Conservation (phyloP, 2,888 invertebrate species). For the Carpatolechia fugitivella region DNA sequence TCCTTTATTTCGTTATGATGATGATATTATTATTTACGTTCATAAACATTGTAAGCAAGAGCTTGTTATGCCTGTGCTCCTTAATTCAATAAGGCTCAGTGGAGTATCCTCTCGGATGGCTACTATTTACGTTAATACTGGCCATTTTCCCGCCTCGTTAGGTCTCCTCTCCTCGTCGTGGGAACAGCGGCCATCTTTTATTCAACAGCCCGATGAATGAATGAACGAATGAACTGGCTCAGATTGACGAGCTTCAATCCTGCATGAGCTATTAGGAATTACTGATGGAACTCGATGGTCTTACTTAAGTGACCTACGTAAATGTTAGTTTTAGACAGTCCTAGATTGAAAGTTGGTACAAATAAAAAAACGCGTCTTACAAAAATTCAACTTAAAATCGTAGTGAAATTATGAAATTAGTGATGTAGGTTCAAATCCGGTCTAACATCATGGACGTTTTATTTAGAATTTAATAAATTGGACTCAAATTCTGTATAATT, state of each 20-base stretch:
- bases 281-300: slow-evolving; percentile 7
- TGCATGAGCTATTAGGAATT: slow-evolving; percentile 9
- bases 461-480: too few species aligned
- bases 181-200: slow-evolving; percentile 50
- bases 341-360: too few species aligned
- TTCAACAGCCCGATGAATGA: slow-evolving; percentile 55
- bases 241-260: slow-evolving; percentile 35
- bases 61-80: slow-evolving; percentile 5
- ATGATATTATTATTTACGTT: background rate
- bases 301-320: too few species aligned
- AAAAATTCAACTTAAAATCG: too few species aligned
- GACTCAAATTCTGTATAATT: too few species aligned
- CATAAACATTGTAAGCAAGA: slow-evolving; percentile 11
- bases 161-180: slow-evolving; percentile 46
- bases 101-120: slow-evolving; percentile 32
- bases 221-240: slow-evolving; percentile 41
- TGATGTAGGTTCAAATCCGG: too few species aligned
- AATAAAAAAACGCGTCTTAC: too few species aligned
- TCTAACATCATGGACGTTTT: too few species aligned
- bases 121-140: slow-evolving; percentile 45
- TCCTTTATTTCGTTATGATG: background rate
- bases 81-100: slow-evolving; percentile 18
- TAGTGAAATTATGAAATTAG: too few species aligned
- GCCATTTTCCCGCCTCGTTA: slow-evolving; percentile 48
- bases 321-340: too few species aligned